A percentile compares a stretch with the other conserved stretches of the same genome.
Evolutionary conservation across 2,888 invertebrate genomes (phyloP).

Genomic region (Strigamia maritima): DNA sequence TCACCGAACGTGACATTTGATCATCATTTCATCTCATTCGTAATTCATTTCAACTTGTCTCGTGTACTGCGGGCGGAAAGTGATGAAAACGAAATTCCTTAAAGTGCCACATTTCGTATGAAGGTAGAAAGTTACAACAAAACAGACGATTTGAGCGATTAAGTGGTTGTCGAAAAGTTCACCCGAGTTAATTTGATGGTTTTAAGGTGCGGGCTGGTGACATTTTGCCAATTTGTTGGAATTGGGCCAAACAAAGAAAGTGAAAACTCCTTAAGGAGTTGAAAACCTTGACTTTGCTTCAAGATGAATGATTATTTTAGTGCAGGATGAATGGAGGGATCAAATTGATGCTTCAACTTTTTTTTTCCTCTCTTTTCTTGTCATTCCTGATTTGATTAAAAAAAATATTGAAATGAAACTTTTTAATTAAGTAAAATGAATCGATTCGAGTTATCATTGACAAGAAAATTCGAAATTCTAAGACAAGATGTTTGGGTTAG

Average conservation of each 20-base stretch:
- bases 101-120: too few species aligned
- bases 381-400: too few species aligned
- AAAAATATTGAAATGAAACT: too few species aligned
- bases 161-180: not conserved
- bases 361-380: not conserved
- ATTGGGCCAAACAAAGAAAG: not conserved
- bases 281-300: constrained; percentile 3
- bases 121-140: too few species aligned
- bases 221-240: not conserved
- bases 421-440: too few species aligned
- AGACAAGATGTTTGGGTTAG: too few species aligned
- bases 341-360: not conserved
- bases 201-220: not conserved
- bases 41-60: not conserved
- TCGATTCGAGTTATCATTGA: too few species aligned
- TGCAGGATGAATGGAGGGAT: not conserved
- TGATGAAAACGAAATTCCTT: not conserved
- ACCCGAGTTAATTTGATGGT: not conserved
- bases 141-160: too few species aligned
- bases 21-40: not conserved
- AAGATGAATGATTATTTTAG: constrained; percentile 15
- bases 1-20: not conserved
- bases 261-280: not conserved
- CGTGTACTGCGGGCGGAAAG: not conserved
- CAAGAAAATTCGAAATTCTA: too few species aligned